Evolutionary conservation across 2,888 invertebrate genomes (phyloP).

Genomic region (Drosophila imparisetae): DNA sequence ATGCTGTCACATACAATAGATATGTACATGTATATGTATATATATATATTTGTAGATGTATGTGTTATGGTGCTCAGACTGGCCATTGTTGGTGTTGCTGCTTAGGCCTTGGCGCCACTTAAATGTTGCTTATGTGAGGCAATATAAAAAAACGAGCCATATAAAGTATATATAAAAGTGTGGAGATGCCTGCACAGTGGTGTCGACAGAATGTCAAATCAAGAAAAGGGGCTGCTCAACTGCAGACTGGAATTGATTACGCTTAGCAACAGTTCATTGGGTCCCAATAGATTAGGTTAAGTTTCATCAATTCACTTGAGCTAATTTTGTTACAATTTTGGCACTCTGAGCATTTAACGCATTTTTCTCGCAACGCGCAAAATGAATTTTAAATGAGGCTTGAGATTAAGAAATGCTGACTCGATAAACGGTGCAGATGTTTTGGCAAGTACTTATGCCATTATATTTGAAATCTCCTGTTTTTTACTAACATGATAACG

Average conservation of each 20-base stretch:
- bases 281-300: not conserved
- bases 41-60: not conserved
- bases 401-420: not conserved
- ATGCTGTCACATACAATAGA: constrained; percentile 1
- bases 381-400: not conserved
- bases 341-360: not conserved
- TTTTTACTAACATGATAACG: not conserved
- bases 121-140: constrained; percentile 70
- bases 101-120: constrained; percentile 68
- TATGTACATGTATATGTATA: not conserved
- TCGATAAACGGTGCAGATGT: not conserved
- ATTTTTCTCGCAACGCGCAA: not conserved
- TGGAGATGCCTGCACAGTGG: constrained; percentile 36
- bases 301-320: not conserved
- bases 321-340: not conserved
- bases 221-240: not conserved
- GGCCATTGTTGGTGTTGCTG: constrained; percentile 44
- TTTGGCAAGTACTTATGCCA: not conserved
- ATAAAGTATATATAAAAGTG: constrained; percentile 64
- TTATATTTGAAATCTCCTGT: not conserved
- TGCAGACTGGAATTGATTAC: constrained; percentile 4
- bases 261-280: constrained; percentile 1
- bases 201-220: constrained; percentile 10
- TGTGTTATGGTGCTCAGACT: constrained; percentile 58
- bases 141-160: constrained; percentile 56